Conservation (phyloP, 2,888 invertebrate species). For the Lepidocyrtoides sp. region DNA sequence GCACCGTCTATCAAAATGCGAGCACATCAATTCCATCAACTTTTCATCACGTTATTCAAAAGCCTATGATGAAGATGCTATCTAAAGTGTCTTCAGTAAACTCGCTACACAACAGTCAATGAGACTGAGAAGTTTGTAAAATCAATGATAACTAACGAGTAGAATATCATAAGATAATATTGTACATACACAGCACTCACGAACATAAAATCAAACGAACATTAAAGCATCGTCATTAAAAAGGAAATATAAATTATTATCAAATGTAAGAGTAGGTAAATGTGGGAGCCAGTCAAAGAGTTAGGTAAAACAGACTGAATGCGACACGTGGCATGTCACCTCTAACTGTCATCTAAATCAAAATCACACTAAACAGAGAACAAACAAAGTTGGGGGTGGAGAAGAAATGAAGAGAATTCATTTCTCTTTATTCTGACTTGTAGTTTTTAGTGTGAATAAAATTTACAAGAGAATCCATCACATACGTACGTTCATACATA, state of each 20-base stretch:
- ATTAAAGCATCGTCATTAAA: background rate
- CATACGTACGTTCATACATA: background rate
- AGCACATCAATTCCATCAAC: background rate
- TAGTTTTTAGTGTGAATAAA: slow-evolving; percentile 22
- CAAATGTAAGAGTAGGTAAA: background rate
- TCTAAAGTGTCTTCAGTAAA: background rate
- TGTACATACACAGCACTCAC: background rate
- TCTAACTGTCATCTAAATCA: slow-evolving; percentile 70
- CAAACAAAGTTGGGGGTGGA: slow-evolving; percentile 52
- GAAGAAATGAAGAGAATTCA: slow-evolving; percentile 14
- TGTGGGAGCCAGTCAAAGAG: slow-evolving; percentile 10
- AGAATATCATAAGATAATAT: background rate
- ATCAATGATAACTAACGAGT: slow-evolving; percentile 34
- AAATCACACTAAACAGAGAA: slow-evolving; percentile 55
- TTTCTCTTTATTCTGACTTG: slow-evolving; percentile 8
- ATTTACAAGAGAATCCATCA: slow-evolving; percentile 1
- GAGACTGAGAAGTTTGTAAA: background rate
- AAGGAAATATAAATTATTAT: background rate
- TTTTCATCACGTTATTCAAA: background rate
- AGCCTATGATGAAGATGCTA: background rate
- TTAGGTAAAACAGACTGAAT: slow-evolving; percentile 24
- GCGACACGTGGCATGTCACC: slow-evolving; percentile 74
- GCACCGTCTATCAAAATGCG: background rate
- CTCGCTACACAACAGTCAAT: background rate
- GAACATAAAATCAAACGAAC: background rate